These are phyloP conservation scores for Ochotona curzoniae DNA, from an alignment of 2,113 vertebrate genomes.

Conservation along the genomic window DNA sequence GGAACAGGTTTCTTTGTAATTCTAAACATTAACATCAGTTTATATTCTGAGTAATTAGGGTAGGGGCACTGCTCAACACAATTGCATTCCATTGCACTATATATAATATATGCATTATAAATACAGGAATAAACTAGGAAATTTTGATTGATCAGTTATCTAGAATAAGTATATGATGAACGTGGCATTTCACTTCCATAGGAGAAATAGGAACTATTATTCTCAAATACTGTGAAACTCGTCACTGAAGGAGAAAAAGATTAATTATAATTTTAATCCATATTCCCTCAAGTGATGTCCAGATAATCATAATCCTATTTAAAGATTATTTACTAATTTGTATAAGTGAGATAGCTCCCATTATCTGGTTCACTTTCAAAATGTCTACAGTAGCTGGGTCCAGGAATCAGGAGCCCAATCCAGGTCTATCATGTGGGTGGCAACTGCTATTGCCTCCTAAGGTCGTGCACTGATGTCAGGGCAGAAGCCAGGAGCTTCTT, in stretches of 20 bases:
- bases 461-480: too few species aligned
- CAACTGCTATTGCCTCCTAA: too few species aligned
- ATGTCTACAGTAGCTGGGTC: too few species aligned
- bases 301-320: background rate
- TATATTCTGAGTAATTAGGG: background rate
- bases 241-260: background rate
- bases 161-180: background rate
- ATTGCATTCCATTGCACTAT: background rate
- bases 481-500: too few species aligned
- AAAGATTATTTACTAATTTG: too few species aligned
- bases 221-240: constrained; percentile 3
- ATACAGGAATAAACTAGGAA: background rate
- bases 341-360: too few species aligned
- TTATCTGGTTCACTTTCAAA: too few species aligned
- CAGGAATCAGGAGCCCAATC: too few species aligned
- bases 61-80: background rate
- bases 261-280: background rate
- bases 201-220: background rate
- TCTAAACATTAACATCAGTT: constrained; percentile 34
- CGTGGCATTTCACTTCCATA: background rate
- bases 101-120: background rate
- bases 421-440: too few species aligned
- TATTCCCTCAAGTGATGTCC: background rate
- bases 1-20: background rate
- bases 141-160: background rate